Evolutionary conservation across 2,113 vertebrate species (phyloP).

Genomic region (Cheirogaleus medius): DNA sequence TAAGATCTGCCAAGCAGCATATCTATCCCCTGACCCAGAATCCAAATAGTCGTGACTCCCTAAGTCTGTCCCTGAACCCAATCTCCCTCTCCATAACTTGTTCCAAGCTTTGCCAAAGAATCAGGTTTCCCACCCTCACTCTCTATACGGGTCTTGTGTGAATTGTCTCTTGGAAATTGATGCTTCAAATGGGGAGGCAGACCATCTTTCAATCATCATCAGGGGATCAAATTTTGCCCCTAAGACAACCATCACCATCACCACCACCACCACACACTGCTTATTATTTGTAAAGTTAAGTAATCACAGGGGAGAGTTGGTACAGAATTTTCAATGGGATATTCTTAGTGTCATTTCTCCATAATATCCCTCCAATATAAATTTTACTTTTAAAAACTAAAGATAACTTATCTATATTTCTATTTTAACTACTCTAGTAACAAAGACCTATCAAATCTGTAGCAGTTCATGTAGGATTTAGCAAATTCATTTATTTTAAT

Average conservation of each 20-base stretch:
- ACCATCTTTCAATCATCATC: neutral
- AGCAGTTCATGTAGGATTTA: neutral
- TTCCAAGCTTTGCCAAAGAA: neutral
- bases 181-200: neutral
- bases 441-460: neutral
- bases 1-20: fast-evolving
- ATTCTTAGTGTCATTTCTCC: neutral
- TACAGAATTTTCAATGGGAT: neutral
- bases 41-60: neutral
- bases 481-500: neutral
- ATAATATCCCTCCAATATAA: neutral
- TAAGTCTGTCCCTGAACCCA: neutral
- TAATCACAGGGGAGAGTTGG: neutral
- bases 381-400: neutral
- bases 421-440: neutral
- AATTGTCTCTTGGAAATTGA: neutral
- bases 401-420: neutral
- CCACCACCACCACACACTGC: no score
- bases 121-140: neutral
- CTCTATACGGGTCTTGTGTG: fast-evolving
- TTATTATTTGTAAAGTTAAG: neutral
- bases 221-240: neutral
- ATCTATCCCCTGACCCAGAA: fast-evolving
- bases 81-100: fast-evolving
- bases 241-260: neutral